A percentile compares a stretch with the other conserved stretches of the same genome.
Conservation (phyloP, 2,888 invertebrate genomes). For the Apomyelois bistriatella region DNA sequence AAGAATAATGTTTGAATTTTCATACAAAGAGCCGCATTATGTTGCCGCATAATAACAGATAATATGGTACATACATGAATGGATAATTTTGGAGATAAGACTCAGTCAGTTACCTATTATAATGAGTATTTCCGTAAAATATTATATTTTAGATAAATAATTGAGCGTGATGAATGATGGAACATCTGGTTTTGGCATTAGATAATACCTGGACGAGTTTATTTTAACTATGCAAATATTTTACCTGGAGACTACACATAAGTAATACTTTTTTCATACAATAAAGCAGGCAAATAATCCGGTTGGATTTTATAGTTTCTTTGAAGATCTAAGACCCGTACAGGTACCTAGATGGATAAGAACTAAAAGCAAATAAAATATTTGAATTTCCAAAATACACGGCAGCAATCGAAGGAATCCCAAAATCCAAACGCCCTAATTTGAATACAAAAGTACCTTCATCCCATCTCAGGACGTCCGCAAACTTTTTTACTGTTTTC, state of each 20-base stretch:
- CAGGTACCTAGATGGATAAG: too few species aligned
- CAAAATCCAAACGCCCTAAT: conserved; percentile 29
- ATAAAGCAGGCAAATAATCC: too few species aligned
- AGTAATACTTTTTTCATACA: too few species aligned
- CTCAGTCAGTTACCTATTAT: neutral
- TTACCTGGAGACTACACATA: too few species aligned
- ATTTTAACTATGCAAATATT: too few species aligned
- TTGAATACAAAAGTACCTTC: conserved; percentile 57
- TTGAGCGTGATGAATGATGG: neutral
- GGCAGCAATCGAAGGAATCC: neutral
- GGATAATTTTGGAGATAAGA: conserved; percentile 11
- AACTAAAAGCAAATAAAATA: neutral
- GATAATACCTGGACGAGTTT: too few species aligned
- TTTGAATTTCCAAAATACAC: neutral
- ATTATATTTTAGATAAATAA: neutral
- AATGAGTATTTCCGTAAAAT: neutral
- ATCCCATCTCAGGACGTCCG: conserved; percentile 37
- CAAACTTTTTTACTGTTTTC: conserved; percentile 52
- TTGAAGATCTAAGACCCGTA: too few species aligned
- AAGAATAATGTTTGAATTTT: conserved; percentile 50
- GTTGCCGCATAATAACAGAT: conserved; percentile 37
- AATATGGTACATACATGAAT: conserved; percentile 25
- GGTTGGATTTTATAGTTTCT: too few species aligned
- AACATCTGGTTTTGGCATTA: too few species aligned
- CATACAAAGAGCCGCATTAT: conserved; percentile 42